These are phyloP conservation scores for Ennomos erosarius DNA, from an alignment of 2,888 invertebrate species.

Conservation along the genomic window DNA sequence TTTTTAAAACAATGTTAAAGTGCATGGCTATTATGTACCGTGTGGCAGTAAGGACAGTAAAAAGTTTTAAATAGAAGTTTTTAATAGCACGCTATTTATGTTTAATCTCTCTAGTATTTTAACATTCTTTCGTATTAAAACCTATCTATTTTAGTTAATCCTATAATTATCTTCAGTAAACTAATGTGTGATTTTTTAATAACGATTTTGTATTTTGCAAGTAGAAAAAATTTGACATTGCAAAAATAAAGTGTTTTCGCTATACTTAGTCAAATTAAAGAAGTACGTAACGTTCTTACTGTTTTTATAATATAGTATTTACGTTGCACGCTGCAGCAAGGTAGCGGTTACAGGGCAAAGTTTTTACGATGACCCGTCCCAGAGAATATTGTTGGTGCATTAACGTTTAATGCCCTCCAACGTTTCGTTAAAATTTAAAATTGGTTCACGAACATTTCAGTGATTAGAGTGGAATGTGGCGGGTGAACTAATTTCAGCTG, in stretches of 20 bases:
- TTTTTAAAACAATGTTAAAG: slow-evolving; percentile 77
- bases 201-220: too few relatives aligned
- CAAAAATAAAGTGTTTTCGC: too few relatives aligned
- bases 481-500: slow-evolving; percentile 47
- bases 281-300: slow-evolving; percentile 3
- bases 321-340: slow-evolving; percentile 48
- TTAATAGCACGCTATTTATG: background rate
- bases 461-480: slow-evolving; percentile 62
- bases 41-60: slow-evolving; percentile 21
- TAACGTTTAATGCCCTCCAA: slow-evolving; percentile 74
- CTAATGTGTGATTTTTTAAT: too few relatives aligned
- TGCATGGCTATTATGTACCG: slow-evolving; percentile 59
- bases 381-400: slow-evolving; percentile 78
- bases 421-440: slow-evolving; percentile 75
- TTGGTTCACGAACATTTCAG: slow-evolving; percentile 66
- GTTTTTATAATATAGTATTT: slow-evolving; percentile 38
- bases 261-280: too few relatives aligned
- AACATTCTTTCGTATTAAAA: too few relatives aligned
- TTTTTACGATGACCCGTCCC: slow-evolving; percentile 77
- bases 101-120: too few relatives aligned
- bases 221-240: too few relatives aligned
- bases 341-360: slow-evolving; percentile 68
- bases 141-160: too few relatives aligned
- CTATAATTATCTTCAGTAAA: too few relatives aligned
- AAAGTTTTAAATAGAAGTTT: too few relatives aligned